phyloP scores from a whole-genome alignment of 2,113 vertebrate species.

The Paratilapia polleni region DNA sequence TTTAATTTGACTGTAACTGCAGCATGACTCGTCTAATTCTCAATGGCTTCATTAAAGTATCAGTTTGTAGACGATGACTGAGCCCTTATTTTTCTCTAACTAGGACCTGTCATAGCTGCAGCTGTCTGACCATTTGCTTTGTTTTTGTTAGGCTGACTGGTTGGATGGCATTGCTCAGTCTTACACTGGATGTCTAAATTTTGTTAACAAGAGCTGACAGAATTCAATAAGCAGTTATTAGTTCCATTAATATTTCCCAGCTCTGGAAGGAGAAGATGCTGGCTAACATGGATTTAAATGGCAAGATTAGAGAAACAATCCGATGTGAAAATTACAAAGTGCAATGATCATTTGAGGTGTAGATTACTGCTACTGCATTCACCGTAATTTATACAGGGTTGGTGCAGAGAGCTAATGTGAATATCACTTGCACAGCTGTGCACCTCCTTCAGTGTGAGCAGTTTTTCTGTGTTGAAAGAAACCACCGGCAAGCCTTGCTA shows the following conservation, averaged over 20 bases:
- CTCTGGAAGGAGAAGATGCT: background rate
- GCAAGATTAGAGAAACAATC: background rate
- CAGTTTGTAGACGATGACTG: background rate
- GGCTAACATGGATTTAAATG: background rate
- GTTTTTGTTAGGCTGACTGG: background rate
- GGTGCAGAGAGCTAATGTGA: background rate
- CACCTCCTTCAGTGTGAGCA: background rate
- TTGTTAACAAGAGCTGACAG: background rate
- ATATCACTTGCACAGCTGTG: background rate
- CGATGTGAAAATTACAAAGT: background rate
- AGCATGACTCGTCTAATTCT: background rate
- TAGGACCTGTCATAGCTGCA: background rate
- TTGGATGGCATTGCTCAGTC: background rate
- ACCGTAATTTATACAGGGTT: background rate
- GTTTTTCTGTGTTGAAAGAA: constrained; percentile 33
- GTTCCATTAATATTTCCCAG: background rate
- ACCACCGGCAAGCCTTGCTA: background rate
- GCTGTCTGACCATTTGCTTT: background rate
- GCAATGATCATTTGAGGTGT: background rate
- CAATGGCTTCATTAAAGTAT: background rate
- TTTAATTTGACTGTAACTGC: background rate
- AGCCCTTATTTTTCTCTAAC: background rate
- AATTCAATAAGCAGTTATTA: background rate
- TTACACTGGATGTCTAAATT: background rate
- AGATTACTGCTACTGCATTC: background rate